Conservation (phyloP, 2,888 invertebrate genomes). For the Ormyrus rosae region DNA sequence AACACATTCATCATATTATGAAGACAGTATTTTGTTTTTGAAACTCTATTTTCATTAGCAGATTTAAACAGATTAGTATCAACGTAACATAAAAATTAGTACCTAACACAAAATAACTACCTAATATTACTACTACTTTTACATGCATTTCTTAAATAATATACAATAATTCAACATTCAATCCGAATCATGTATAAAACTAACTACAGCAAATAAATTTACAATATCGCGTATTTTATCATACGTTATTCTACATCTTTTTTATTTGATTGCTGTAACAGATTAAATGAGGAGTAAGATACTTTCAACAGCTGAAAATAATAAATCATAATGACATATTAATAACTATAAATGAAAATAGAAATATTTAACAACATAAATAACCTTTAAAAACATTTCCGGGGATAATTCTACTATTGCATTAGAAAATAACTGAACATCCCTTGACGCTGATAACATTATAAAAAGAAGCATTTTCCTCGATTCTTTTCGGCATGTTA, state of each 20-base stretch:
- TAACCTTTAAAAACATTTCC: constrained; percentile 1
- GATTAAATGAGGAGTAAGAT: constrained; percentile 1
- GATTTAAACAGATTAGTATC: no score
- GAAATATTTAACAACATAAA: neutral
- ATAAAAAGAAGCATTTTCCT: constrained; percentile 1
- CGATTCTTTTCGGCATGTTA: neutral
- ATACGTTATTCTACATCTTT: neutral
- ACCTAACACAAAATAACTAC: no score
- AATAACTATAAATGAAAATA: neutral
- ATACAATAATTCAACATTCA: no score
- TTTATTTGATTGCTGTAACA: neutral
- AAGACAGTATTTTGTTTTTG: no score
- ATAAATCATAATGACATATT: neutral
- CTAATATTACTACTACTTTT: no score
- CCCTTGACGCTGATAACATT: neutral
- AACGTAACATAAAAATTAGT: no score
- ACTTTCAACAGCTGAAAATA: neutral
- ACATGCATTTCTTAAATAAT: no score
- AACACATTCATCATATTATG: no score
- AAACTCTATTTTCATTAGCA: no score
- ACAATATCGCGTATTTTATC: no score
- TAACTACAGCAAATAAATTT: no score
- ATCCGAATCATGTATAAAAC: no score
- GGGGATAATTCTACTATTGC: neutral
- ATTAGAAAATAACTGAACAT: neutral